Evolutionary conservation across 2,888 invertebrate species (phyloP).

Genomic region (Hydraecia micacea): DNA sequence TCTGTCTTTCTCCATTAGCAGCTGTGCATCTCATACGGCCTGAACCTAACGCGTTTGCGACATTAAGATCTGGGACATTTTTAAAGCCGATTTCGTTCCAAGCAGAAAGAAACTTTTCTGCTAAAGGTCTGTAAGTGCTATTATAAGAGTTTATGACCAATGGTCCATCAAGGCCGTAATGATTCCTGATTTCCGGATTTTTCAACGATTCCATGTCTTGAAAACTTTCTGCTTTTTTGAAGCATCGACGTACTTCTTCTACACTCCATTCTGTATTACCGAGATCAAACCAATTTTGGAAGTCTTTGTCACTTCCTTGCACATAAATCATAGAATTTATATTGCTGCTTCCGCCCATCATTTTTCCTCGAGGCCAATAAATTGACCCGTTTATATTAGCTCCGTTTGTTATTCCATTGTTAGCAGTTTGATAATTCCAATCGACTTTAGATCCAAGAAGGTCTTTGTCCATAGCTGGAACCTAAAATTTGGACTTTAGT

Average conservation of each 20-base stretch:
- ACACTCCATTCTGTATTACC: slow-evolving; percentile 90
- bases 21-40: slow-evolving; percentile 85
- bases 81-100: slow-evolving; percentile 85
- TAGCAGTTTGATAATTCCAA: slow-evolving; percentile 94
- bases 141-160: slow-evolving; percentile 85
- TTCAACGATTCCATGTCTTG: slow-evolving; percentile 71
- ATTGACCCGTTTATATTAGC: slow-evolving; percentile 86
- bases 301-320: slow-evolving; percentile 88
- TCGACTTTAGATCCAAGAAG: slow-evolving; percentile 89
- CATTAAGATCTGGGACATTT: slow-evolving; percentile 81
- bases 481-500: slow-evolving; percentile 59
- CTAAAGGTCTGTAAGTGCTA: slow-evolving; percentile 78
- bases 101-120: slow-evolving; percentile 75
- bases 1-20: slow-evolving; percentile 84
- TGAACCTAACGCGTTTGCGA: slow-evolving; percentile 77
- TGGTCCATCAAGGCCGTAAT: slow-evolving; percentile 85
- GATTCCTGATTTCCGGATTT: slow-evolving; percentile 64
- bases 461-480: slow-evolving; percentile 66
- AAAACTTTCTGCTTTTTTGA: slow-evolving; percentile 88
- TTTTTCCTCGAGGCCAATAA: slow-evolving; percentile 91
- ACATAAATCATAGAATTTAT: slow-evolving; percentile 91
- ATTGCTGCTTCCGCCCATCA: slow-evolving; percentile 90
- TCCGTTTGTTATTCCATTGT: slow-evolving; percentile 92
- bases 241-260: slow-evolving; percentile 85
- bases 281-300: slow-evolving; percentile 86